Conservation (phyloP, 2,888 invertebrate genomes). For the Folsomia manolachei region DNA sequence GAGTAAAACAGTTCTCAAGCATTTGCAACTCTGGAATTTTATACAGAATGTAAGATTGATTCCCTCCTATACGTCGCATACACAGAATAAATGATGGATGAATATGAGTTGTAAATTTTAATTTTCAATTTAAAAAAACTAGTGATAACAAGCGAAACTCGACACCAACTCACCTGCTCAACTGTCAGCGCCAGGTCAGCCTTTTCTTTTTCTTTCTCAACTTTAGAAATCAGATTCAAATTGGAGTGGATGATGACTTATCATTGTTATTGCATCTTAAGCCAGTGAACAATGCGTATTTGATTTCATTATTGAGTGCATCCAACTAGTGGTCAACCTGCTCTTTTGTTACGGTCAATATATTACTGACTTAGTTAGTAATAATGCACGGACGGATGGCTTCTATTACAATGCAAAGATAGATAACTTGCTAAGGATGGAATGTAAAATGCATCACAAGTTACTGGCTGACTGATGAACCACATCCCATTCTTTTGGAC, state of each 20-base stretch:
- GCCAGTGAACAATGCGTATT: constrained; percentile 13
- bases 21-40: too few species aligned
- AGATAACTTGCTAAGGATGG: too few species aligned
- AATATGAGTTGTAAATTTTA: too few species aligned
- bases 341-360: constrained; percentile 1
- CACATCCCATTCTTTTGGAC: constrained; percentile 11
- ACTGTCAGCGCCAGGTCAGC: not conserved
- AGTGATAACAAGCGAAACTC: too few species aligned
- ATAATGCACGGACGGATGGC: too few species aligned
- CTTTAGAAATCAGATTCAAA: not conserved
- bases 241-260: not conserved
- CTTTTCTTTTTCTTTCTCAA: not conserved
- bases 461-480: not conserved
- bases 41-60: too few species aligned
- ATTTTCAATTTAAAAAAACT: too few species aligned
- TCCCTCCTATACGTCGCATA: too few species aligned
- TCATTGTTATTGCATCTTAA: not conserved
- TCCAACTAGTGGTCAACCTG: not conserved
- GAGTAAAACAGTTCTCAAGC: too few species aligned
- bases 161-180: not conserved
- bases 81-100: too few species aligned
- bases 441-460: not conserved
- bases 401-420: too few species aligned
- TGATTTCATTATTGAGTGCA: not conserved
- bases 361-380: too few species aligned